Evolutionary conservation across 2,888 invertebrate species (phyloP).

Genomic region (Hyposoter didymator): DNA sequence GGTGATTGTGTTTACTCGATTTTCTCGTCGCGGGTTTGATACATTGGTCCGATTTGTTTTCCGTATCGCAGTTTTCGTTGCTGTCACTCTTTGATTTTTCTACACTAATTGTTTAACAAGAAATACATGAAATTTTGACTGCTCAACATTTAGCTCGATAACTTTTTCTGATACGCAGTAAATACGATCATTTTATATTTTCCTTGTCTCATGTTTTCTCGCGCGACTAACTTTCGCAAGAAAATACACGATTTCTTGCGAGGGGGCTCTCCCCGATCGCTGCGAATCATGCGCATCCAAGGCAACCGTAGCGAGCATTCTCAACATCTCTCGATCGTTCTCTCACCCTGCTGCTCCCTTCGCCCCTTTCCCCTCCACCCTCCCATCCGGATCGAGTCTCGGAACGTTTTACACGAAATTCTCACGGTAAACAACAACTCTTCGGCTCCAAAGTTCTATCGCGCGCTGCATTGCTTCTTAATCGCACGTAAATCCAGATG

Average conservation of each 20-base stretch:
- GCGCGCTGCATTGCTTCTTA: slow-evolving; percentile 41
- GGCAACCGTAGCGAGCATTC: slow-evolving; percentile 67
- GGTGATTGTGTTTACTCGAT: slow-evolving; percentile 63
- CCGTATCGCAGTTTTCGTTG: not conserved
- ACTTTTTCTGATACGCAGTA: not conserved
- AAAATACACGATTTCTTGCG: slow-evolving; percentile 68
- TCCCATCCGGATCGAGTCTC: slow-evolving; percentile 62
- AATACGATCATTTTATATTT: slow-evolving; percentile 26
- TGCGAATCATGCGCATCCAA: slow-evolving; percentile 71
- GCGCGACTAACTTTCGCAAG: slow-evolving; percentile 63
- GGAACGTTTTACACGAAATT: slow-evolving; percentile 66
- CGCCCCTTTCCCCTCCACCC: slow-evolving; percentile 24
- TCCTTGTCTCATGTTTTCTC: slow-evolving; percentile 47
- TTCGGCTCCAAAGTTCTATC: slow-evolving; percentile 24
- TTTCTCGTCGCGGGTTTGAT: slow-evolving; percentile 47
- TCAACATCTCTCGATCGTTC: slow-evolving; percentile 43
- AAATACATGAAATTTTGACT: not conserved
- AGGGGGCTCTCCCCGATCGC: slow-evolving; percentile 54
- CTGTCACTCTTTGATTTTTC: not conserved
- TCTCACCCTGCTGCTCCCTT: slow-evolving; percentile 9
- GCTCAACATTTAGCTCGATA: not conserved
- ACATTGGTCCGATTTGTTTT: not conserved
- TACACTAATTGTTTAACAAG: not conserved
- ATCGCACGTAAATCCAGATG: slow-evolving; percentile 57
- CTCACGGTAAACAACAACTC: slow-evolving; percentile 64